Evolutionary conservation across 2,888 invertebrate genomes (phyloP), one percentile per base, ranked within the genome.

Genomic region (Suillia variegata): DNA sequence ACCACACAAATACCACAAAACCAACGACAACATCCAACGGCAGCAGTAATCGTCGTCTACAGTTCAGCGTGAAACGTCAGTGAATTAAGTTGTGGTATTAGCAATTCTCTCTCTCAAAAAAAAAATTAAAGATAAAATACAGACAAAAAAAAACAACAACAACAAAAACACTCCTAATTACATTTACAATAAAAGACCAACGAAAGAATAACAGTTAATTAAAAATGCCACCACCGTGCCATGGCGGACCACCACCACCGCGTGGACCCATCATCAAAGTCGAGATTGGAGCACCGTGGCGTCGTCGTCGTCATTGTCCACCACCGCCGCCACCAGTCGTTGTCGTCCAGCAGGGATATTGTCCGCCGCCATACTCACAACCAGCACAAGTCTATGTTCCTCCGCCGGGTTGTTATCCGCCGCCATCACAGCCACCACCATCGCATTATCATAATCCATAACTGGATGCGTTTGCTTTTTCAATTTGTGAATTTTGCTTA

Each of bases 391-490:
- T 58, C 10, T n/a, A n/a, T n/a, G n/a, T n/a, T n/a, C 61, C 48
- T 24, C 55, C 45, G 13, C 20, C 17, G 20, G 26, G 18, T 33
- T 47, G 26, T 2, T 24, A 47, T n/a, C 55, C 54, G 34, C 33
- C 26, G 24, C 54, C 22, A 18, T 55, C 55, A 47, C 58, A 17
- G 17, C 60, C 64, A 12, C 63, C 59, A 8, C 60, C 63, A 54
- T 62, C 53, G 18, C 75, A 75, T 55, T 77, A 69, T 15, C 71
- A 75, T 45, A 75, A 75, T 52, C 75, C 77, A 2, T 74, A n/a
- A n/a, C n/a, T n/a, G n/a, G n/a, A n/a, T n/a, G n/a, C n/a, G n/a
- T n/a, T n/a, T n/a, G n/a, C n/a, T n/a, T n/a, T n/a, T n/a, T n/a
- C n/a, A n/a, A n/a, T n/a, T n/a, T n/a, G n/a, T n/a, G n/a, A n/a